A percentile compares a stretch with the other conserved stretches of the same genome.
These are phyloP conservation scores for Lateolabrax maculatus DNA, from an alignment of 2,797 vertebrate genomes.

Conservation along the genomic window DNA sequence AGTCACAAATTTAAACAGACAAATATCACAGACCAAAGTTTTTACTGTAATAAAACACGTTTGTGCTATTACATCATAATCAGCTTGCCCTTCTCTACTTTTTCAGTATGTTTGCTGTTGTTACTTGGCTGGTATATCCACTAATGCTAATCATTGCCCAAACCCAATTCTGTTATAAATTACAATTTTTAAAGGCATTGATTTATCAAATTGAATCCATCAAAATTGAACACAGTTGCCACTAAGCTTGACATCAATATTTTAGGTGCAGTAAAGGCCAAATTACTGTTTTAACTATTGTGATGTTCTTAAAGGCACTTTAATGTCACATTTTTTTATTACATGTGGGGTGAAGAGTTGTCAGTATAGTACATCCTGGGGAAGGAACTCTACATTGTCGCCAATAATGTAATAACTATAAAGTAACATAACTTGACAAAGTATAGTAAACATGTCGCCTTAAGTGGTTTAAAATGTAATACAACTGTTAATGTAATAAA, in stretches of 20 bases:
- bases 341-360: constrained; percentile 1
- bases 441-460: constrained; percentile 7
- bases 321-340: constrained; percentile 9
- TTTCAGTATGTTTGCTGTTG: constrained; percentile 4
- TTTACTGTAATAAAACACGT: too few relatives aligned
- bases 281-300: constrained; percentile 29
- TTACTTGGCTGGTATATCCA: not conserved
- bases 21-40: constrained; percentile 25
- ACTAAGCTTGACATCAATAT: constrained; percentile 18
- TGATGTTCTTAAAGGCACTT: constrained; percentile 71
- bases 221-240: constrained; percentile 5
- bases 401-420: constrained; percentile 24
- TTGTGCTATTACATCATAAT: not conserved
- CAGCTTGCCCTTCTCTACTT: not conserved
- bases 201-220: constrained; percentile 7
- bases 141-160: not conserved
- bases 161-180: constrained; percentile 10
- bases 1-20: constrained; percentile 39
- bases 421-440: constrained; percentile 10
- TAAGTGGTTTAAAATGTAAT: constrained; percentile 20
- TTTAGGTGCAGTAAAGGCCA: constrained; percentile 25
- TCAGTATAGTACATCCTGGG: constrained; percentile 18
- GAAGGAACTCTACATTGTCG: not conserved
- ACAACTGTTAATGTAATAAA: constrained; percentile 16
- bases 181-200: constrained; percentile 6